These are phyloP conservation scores for Synanthedon andrenaeformis DNA, from an alignment of 2,888 invertebrate species.

Conservation along the genomic window DNA sequence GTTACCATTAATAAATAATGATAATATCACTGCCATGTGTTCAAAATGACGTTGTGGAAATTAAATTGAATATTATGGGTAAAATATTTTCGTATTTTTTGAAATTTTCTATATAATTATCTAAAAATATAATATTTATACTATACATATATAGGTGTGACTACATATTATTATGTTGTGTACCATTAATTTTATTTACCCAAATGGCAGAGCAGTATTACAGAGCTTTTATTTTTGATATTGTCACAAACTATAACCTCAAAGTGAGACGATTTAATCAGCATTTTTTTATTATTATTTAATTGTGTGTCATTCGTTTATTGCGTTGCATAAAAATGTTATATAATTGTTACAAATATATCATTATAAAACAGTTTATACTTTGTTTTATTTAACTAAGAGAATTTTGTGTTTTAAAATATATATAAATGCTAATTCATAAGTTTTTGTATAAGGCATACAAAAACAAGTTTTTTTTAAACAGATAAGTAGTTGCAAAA, in stretches of 20 bases:
- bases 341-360: slow-evolving; percentile 20
- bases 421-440: too few species aligned
- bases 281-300: slow-evolving; percentile 1
- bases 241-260: background rate
- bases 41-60: background rate
- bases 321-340: slow-evolving; percentile 1
- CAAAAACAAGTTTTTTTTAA: too few species aligned
- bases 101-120: too few species aligned
- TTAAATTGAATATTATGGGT: background rate
- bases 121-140: too few species aligned
- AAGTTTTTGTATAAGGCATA: too few species aligned
- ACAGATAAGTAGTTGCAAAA: too few species aligned
- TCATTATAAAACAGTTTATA: slow-evolving; percentile 12
- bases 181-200: background rate
- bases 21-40: background rate
- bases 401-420: too few species aligned
- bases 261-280: background rate
- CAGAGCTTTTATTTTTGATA: background rate
- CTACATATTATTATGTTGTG: too few species aligned
- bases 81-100: background rate
- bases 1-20: background rate
- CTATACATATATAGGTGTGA: too few species aligned
- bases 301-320: slow-evolving; percentile 1
- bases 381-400: slow-evolving; percentile 7
- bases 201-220: slow-evolving; percentile 1